Base-by-base conservation (phyloP, 2,113 vertebrate species). In the Bufo bufo region DNA sequence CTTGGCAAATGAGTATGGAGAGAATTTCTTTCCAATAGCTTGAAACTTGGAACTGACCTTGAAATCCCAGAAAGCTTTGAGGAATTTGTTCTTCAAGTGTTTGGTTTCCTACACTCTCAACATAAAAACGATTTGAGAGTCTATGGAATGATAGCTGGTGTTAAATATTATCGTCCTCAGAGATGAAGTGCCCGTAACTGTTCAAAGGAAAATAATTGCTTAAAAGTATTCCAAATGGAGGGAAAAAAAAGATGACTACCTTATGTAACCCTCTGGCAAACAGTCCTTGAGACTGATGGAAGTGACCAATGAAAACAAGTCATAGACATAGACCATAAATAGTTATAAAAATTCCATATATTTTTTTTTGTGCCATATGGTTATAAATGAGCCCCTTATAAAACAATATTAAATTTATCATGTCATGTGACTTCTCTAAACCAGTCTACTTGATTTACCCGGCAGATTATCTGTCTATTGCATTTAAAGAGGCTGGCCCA, bases 1-100 rank as follows among this genome's bases (percentile, higher is more conserved):
- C 87, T 89, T 89, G 87, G 87, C 87, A 89, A 89, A 61, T 69
- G 49, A 45, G 77, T 88, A 77, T 84, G 82, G 87, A 89, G 87
- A 89, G 79, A 77, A 89, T 75, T 89, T 84, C 81, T 89, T 89
- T 89, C 87, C 87, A 89, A 89, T 89, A 89, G 82, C 59, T 84
- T 78, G 63, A 66, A 77, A 89, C 87, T 89, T 89, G 87, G 87
- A 89, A 77, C 87, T 84, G 33, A 83, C 63, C 59, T 69, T 23
- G 45, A 89, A 89, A 89, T 89, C 87, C 81, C 87, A 89, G 87
- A 89, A 89, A 89, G 87, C 56, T 74, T 84, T 84, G 17, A 89
- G 74, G 87, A 89, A 88, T 84, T 89, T 78, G 81, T 89, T 84
- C 87, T 89, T 58, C 82, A 52, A 69, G 86, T 87, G 61, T 87